Evolutionary conservation across 2,888 invertebrate genomes (phyloP).

Genomic region (Epistrophella euchroma): DNA sequence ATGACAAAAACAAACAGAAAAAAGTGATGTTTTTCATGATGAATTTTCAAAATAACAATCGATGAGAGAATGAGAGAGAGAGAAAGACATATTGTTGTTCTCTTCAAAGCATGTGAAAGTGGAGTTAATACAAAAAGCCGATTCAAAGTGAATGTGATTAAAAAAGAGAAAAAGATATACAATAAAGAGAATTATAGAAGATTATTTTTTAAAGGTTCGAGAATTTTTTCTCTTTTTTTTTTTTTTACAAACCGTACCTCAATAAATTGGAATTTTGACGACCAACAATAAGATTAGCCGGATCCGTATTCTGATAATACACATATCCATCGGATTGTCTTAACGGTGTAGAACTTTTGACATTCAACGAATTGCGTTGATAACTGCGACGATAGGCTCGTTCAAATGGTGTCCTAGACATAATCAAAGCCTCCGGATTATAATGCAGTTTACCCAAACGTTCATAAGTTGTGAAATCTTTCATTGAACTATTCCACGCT

Average conservation of each 20-base stretch:
- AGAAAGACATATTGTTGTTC: conserved; percentile 31
- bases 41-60: conserved; percentile 24
- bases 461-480: conserved; percentile 78
- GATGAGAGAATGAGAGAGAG: conserved; percentile 37
- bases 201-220: neutral
- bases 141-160: conserved; percentile 9
- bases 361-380: conserved; percentile 69
- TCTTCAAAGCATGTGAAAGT: conserved; percentile 57
- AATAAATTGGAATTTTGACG: conserved; percentile 74
- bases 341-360: conserved; percentile 81
- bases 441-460: conserved; percentile 77
- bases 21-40: conserved; percentile 28
- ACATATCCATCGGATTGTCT: conserved; percentile 79
- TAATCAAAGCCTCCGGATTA: conserved; percentile 78
- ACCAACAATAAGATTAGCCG: conserved; percentile 43
- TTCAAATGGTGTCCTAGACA: conserved; percentile 83
- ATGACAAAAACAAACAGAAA: conserved; percentile 21
- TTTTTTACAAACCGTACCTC: conserved; percentile 76
- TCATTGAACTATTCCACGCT: conserved; percentile 78
- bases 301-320: conserved; percentile 74
- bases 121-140: conserved; percentile 39
- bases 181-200: conserved; percentile 33
- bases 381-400: conserved; percentile 82
- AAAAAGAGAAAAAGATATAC: conserved; percentile 31
- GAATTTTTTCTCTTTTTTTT: conserved; percentile 22